A percentile compares a stretch with the other conserved stretches of the same genome.
phyloP scores from a whole-genome alignment of 2,888 invertebrate species.

The Melinopterus prodromus region DNA sequence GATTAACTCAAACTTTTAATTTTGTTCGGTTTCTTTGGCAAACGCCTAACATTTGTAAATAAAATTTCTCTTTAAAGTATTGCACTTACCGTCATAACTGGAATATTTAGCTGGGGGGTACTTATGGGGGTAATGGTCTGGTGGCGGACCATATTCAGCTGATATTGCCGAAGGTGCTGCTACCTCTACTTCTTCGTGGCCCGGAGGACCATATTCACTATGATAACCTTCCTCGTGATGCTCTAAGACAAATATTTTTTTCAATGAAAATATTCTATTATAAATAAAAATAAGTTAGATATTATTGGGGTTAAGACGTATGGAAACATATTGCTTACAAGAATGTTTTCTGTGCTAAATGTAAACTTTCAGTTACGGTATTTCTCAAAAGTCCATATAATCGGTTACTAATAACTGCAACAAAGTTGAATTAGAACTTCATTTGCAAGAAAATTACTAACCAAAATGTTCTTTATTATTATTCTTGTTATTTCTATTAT shows the following conservation, averaged over 20 bases:
- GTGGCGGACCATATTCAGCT: conserved; percentile 42
- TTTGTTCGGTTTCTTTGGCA: background rate
- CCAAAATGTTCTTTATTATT: no score
- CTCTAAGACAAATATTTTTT: conserved; percentile 12
- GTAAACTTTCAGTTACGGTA: no score
- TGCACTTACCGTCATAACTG: conserved; percentile 30
- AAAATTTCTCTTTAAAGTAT: background rate
- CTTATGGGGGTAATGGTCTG: conserved; percentile 12
- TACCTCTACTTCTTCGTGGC: conserved; percentile 28
- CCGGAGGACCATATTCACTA: conserved; percentile 43
- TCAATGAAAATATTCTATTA: background rate
- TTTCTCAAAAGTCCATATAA: no score
- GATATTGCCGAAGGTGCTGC: conserved; percentile 46
- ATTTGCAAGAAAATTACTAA: no score
- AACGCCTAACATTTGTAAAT: conserved; percentile 12
- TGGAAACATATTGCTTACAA: no score
- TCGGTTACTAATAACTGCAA: no score
- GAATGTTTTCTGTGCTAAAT: no score
- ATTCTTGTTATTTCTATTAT: no score
- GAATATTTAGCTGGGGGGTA: conserved; percentile 29
- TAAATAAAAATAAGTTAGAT: background rate
- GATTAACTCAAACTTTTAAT: conserved; percentile 12
- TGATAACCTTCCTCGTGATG: conserved; percentile 32
- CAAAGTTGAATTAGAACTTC: no score
- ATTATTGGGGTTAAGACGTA: no score